Conservation (phyloP, 2,888 invertebrate species). For the Troglohyphantes excavatus region DNA sequence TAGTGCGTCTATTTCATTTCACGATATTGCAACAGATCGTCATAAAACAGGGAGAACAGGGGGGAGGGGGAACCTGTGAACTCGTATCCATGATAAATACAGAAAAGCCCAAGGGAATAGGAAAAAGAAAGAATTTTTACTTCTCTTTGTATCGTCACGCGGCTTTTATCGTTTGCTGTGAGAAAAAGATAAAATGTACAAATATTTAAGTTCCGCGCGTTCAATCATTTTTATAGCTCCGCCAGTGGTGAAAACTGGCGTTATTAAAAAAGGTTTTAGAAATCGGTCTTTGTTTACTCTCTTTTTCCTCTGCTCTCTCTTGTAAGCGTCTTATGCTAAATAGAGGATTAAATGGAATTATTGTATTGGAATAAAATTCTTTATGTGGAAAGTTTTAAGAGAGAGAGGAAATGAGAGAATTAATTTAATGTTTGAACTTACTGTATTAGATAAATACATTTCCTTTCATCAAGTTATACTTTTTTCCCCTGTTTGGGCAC, state of each 20-base stretch:
- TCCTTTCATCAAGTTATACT: background rate
- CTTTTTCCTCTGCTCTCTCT: too few species aligned
- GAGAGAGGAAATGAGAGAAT: background rate
- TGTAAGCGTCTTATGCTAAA: background rate
- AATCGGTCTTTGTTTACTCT: background rate
- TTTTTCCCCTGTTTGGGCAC: background rate
- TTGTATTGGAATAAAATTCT: background rate
- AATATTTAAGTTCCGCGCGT: slow-evolving; percentile 15
- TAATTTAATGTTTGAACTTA: background rate
- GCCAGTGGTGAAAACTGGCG: background rate
- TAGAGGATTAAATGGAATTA: background rate
- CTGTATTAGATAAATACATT: background rate
- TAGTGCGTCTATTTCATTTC: slow-evolving; percentile 1
- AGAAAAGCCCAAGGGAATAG: background rate
- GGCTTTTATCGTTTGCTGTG: slow-evolving; percentile 36
- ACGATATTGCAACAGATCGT: slow-evolving; percentile 23
- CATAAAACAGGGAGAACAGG: background rate
- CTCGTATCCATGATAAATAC: slow-evolving; percentile 19
- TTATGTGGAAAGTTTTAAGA: background rate
- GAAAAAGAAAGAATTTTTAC: background rate
- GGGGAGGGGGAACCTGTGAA: slow-evolving; percentile 15
- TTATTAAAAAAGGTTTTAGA: background rate
- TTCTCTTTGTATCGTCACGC: slow-evolving; percentile 17
- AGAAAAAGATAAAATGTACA: slow-evolving; percentile 21
- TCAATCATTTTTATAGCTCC: slow-evolving; percentile 25